Evolutionary conservation across 2,797 vertebrate genomes (phyloP).

Genomic region (Enteromius thamalakanensis): DNA sequence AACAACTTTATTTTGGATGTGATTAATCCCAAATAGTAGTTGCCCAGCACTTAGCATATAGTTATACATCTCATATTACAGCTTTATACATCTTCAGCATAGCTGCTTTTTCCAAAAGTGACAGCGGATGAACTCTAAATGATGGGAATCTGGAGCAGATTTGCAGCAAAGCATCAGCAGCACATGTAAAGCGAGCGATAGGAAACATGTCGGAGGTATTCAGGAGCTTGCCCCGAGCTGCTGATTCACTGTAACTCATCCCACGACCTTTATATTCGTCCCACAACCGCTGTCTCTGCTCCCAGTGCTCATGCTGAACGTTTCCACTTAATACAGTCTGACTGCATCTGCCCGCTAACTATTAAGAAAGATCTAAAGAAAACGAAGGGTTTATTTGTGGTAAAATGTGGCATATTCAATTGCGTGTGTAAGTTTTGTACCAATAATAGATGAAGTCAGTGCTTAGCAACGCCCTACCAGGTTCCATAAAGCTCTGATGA

Average conservation of each 20-base stretch:
- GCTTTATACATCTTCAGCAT: background rate
- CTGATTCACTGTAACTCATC: conserved; percentile 54
- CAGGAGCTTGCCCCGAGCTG: conserved; percentile 6
- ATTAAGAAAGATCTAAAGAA: conserved; percentile 48
- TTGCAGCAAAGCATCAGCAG: background rate
- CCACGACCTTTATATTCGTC: conserved; percentile 14
- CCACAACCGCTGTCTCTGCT: conserved; percentile 11
- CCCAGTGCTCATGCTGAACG: conserved; percentile 15
- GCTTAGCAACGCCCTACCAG: conserved; percentile 31
- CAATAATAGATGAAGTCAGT: conserved; percentile 50
- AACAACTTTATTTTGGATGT: too few relatives aligned
- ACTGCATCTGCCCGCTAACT: conserved; percentile 37
- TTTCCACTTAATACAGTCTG: conserved; percentile 47
- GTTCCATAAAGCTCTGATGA: conserved; percentile 36
- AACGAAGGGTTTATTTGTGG: conserved; percentile 39
- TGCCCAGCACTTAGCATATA: background rate
- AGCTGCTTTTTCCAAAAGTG: background rate
- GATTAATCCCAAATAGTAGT: too few relatives aligned
- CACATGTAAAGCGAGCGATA: conserved; percentile 1
- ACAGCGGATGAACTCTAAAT: background rate
- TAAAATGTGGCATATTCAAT: conserved; percentile 33
- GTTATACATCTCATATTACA: background rate
- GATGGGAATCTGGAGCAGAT: background rate
- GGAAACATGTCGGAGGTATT: conserved; percentile 7
- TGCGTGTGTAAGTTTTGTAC: conserved; percentile 20